Base-by-base conservation (phyloP, 2,888 invertebrate species). In the Blastobasis lacticolella region DNA sequence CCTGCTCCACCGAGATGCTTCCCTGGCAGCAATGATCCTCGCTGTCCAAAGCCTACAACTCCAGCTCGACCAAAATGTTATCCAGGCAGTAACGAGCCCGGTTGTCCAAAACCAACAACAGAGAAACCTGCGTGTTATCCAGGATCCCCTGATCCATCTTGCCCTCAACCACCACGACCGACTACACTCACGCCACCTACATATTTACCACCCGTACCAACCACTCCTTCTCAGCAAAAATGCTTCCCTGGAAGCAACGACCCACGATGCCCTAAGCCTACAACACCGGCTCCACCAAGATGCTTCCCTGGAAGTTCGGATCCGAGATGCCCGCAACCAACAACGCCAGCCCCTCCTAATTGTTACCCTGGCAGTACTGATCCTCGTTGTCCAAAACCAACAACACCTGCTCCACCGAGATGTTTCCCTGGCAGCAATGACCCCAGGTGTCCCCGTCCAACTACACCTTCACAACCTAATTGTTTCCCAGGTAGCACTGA, bases 231-330 rank as follows among this genome's bases (percentile, higher is more conserved):
- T 23, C 23, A 23, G 46, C 50, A 52, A 50, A 53, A 72, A 6
- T 63, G 67, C 49, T 61, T 64, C 50, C 71, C 78, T 0, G 81
- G 80, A 0, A 73, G 77, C 4, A 59, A 67, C 5, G 67, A 86
- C 59, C 77, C 77, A 0, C 62, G 67, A 1, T 82, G 82, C 44
- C 80, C 79, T 4, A 57, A 62, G n/a, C 69, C 0, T 4, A 58
- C 54, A 5, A 57, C 58, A 8, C 10, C 57, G 47, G 59, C 53
- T 48, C 60, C 53, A 52, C 55, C 55, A 4, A 56, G 49, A 0
- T 73, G 73, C 51, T 69, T 63, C 56, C 71, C 66, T 5, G 67
- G 69, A 9, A 64, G 64, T n/a, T 60, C 53, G 0, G 23, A 23
- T 23, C 71, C 66, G 4, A 67, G 69, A 9, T 64, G 64, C 10